Evolutionary conservation across 2,113 vertebrate genomes (phyloP), one percentile per base, ranked within the genome.

Genomic region (Anas platyrhynchos): DNA sequence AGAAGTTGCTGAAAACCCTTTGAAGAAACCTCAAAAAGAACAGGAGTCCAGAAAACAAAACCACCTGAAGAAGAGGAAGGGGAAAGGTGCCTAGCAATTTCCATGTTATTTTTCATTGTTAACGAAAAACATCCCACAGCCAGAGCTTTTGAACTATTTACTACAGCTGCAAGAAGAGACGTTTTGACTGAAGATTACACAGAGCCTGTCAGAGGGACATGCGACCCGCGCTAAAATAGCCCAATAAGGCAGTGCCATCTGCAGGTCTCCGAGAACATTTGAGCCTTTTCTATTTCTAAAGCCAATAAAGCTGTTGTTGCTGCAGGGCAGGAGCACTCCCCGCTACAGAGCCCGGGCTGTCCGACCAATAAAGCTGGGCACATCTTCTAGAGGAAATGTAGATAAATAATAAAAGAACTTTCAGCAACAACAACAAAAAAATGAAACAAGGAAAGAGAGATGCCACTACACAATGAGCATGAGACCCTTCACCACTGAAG

Each of bases 241-340:
- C 82, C 63, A 67, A 54, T 76, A 55, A 94, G 72, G 88, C 83
- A 94, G 85, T 88, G 93, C 87, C 93, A 96, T 74, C 95, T 96
- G 56, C 89, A 95, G 93, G 93, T 17, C 68, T 77, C 6, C 0
- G 44, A 21, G n/a, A 56, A 72, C 27, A 38, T 34, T 58, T 5
- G 4, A 61, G 4, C 26, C 14, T 56, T 6, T 4, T 38, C 2
- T 7, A 15, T 29, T 44, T 25, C 29, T 25, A 50, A 72, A 89
- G 69, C 36, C 74, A 32, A n/a, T 23, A 25, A 61, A 79, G 44
- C 12, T 36, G 25, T 1, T 21, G 56, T 11, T 61, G 38, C 34
- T 84, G 74, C 3, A 2, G 5, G 1, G 4, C 27, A 36, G 56
- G 18, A 88, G 56, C 7, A 13, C 5, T 41, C 13, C 4, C 31